Percentiles rank a stretch among this genome's conserved stretches.
These are phyloP conservation scores for Pristionchus maxplancki DNA, from an alignment of 2,888 invertebrate genomes.

Conservation along the genomic window DNA sequence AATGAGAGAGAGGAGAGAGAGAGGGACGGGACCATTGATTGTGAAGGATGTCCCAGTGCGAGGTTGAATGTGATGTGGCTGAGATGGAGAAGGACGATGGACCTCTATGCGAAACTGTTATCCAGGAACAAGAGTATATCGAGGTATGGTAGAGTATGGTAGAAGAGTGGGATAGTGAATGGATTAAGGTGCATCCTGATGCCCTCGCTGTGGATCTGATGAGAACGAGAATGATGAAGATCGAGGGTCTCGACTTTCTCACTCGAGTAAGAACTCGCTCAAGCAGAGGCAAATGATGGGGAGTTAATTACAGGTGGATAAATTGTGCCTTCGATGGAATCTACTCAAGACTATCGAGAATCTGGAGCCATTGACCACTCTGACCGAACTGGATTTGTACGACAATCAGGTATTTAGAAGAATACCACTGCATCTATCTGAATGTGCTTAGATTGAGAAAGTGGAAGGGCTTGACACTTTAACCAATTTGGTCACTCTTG, in stretches of 20 bases:
- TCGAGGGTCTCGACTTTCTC: slow-evolving; percentile 67
- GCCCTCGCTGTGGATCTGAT: slow-evolving; percentile 65
- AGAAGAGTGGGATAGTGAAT: background rate
- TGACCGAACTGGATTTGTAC: slow-evolving; percentile 93
- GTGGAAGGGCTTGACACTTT: slow-evolving; percentile 92
- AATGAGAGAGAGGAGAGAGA: background rate
- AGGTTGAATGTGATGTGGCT: slow-evolving; percentile 21
- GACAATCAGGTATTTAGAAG: slow-evolving; percentile 94
- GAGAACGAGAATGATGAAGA: slow-evolving; percentile 65
- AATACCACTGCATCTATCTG: background rate
- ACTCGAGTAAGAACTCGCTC: slow-evolving; percentile 48
- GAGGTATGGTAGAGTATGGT: background rate
- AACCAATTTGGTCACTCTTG: slow-evolving; percentile 92
- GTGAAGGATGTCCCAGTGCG: slow-evolving; percentile 22
- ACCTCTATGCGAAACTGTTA: slow-evolving; percentile 26
- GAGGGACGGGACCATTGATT: background rate
- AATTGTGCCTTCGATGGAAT: slow-evolving; percentile 93
- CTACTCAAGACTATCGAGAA: slow-evolving; percentile 96
- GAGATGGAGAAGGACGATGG: background rate
- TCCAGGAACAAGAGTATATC: slow-evolving; percentile 36
- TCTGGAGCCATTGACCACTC: slow-evolving; percentile 83
- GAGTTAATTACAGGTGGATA: slow-evolving; percentile 80
- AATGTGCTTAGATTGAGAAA: slow-evolving; percentile 77
- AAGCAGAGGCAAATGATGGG: background rate
- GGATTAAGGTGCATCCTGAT: slow-evolving; percentile 49